phyloP scores from a whole-genome alignment of 1,140 invertebrate species.

The Euwallacea fornicatus region DNA sequence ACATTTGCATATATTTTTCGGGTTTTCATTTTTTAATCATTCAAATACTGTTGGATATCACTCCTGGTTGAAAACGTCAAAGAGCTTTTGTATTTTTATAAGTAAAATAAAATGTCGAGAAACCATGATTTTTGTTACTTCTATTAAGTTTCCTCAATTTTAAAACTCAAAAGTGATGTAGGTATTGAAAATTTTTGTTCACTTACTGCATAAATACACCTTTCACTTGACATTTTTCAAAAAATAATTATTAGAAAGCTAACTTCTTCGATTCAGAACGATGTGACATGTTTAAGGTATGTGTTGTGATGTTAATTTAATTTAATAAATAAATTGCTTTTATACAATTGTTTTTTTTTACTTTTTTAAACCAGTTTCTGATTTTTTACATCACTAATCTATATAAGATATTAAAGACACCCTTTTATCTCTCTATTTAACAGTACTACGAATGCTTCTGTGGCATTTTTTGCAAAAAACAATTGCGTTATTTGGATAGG shows the following conservation, averaged over 20 bases:
- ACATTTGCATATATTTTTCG: neutral
- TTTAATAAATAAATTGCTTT: slow-evolving; percentile 17
- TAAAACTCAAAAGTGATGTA: too few relatives aligned
- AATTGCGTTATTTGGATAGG: too few relatives aligned
- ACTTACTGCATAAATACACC: too few relatives aligned
- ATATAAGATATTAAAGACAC: too few relatives aligned
- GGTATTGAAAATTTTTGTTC: too few relatives aligned
- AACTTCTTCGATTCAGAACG: too few relatives aligned
- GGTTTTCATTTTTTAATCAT: slow-evolving; percentile 3
- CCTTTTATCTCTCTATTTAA: too few relatives aligned
- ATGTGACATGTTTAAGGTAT: slow-evolving; percentile 12
- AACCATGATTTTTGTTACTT: neutral
- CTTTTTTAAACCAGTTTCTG: neutral
- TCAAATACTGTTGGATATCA: neutral
- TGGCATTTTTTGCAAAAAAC: too few relatives aligned
- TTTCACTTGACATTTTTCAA: too few relatives aligned
- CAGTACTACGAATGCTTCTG: too few relatives aligned
- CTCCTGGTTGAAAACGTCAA: neutral
- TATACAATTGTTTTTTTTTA: neutral
- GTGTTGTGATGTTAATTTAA: slow-evolving; percentile 24
- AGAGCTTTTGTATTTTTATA: slow-evolving; percentile 4
- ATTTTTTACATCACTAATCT: too few relatives aligned
- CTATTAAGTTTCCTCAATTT: neutral
- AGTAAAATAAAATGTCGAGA: slow-evolving; percentile 1
- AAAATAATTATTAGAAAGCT: too few relatives aligned